phyloP scores from a whole-genome alignment of 1,140 invertebrate species.

The Drosophila mauritiana region DNA sequence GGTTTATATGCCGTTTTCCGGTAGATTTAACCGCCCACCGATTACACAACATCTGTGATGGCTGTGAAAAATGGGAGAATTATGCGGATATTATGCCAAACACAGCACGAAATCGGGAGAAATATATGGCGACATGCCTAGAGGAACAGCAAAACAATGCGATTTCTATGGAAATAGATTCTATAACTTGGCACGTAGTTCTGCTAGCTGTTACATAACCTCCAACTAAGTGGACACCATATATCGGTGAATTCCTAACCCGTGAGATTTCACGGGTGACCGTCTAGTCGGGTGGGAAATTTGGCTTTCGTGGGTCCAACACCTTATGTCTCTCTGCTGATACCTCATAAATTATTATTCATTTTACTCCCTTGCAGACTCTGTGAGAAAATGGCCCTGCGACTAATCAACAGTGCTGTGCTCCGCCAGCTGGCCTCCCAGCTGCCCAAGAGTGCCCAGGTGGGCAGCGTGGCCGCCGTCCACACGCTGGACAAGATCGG shows the following conservation, averaged over 20 bases:
- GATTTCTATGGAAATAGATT: constrained; percentile 17
- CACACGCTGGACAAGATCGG: constrained; percentile 87
- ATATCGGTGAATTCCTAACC: constrained; percentile 18
- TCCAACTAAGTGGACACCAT: constrained; percentile 3
- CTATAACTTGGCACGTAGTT: neutral
- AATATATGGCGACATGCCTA: constrained; percentile 1
- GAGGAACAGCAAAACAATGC: neutral
- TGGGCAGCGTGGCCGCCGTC: constrained; percentile 70
- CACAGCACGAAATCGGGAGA: constrained; percentile 9
- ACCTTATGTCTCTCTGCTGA: no score
- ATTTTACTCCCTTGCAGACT: constrained; percentile 1
- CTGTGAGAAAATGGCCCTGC: constrained; percentile 72
- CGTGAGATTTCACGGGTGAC: constrained; percentile 67
- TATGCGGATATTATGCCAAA: constrained; percentile 19
- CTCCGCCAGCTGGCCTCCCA: constrained; percentile 69
- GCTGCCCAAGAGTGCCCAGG: constrained; percentile 61
- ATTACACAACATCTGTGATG: constrained; percentile 69
- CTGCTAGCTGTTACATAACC: constrained; percentile 34
- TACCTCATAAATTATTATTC: no score
- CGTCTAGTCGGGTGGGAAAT: no score
- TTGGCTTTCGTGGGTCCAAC: no score
- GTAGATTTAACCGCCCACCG: constrained; percentile 6
- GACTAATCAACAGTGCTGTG: constrained; percentile 70
- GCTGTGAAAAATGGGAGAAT: constrained; percentile 56
- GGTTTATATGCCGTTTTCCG: neutral